Evolutionary conservation across 2,113 vertebrate genomes (phyloP), one percentile per base, ranked within the genome.

Genomic region (Tupaia chinensis): DNA sequence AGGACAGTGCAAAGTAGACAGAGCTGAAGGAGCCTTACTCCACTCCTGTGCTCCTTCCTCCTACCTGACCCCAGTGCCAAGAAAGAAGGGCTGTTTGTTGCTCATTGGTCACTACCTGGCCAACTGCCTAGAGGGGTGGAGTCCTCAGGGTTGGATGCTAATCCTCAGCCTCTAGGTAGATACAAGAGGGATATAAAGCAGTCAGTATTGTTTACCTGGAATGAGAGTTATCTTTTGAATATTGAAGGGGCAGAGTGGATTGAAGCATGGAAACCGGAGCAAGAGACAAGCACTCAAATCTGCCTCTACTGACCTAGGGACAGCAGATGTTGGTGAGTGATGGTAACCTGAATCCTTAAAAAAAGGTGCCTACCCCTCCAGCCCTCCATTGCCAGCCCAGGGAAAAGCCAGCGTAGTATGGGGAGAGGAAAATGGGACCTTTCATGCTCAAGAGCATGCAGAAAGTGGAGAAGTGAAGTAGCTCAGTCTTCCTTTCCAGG

Each of bases 211-310:
- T 88, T 95, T 61, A 20, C 74, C 13, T 7, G 53, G 95, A 86
- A 66, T 97, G 90, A 58, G 1, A 0, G 7, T 74, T 53, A 2
- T 17, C 0, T 87, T 94, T 83, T 15, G 2, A 0, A 89, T 98
- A 84, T 87, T 96, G 12, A 95, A 99, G 99, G 98, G 98, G 95
- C 99, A 99, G 98, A 99, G 98, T 63, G 99, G 99, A 86, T 98
- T 99, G 98, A 99, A 99, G 93, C 99, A 99, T 0, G 99, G 99
- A 27, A 99, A 99, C 94, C 98, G 99, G 87, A 99, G 99, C 97
- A 99, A 99, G 96, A 99, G 99, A 87, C 99, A 99, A 97, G 99
- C 99, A 70, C 99, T 99, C 79, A 99, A 99, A 96, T 99, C 99
- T 23, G 99, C 99, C 54, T 99, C 99, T 27, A 99, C 99, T 70